Base-by-base conservation (phyloP, 2,797 vertebrate genomes). In the Syngnathus rostellatus region DNA sequence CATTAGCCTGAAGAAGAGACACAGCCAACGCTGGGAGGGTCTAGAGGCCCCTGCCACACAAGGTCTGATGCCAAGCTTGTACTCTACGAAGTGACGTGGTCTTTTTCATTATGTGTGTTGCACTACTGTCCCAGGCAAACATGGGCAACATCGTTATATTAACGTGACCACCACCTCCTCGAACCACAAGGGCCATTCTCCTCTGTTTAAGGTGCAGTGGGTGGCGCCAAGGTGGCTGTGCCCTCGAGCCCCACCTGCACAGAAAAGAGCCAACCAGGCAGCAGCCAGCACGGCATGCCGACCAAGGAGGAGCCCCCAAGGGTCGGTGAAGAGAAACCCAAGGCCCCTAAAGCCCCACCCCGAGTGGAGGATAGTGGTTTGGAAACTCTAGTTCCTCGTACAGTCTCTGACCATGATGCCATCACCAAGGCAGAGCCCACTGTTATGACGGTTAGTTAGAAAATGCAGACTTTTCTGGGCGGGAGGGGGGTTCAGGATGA, bases 131-230 rank as follows among this genome's bases (percentile, higher is more conserved):
- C 25, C 7, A 17, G 14, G 21, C 8, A 64, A 39, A 25, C 2
- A 60, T 61, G 3, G 37, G 8, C 39, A 48, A 45, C 8, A 10
- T 21, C 21, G 38, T 62, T 60, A 31, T 31, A 4, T 31, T 31
- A 31, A 39, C 8, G 6, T 62, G 9, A 55, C 8, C 68, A 51
- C 71, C 65, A 50, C 58, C 66, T 37, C n/a, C 55, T 66, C 81
- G 89, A 77, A 98, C 92, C 94, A 92, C 93, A 95, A 92, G 91
- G 92, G 82, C 71, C 76, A 81, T 90, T 89, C 81, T 94, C 92
- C 93, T 92, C 88, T 97, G 92, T 97, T 98, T 93, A 99, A 99
- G 97, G 97, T 99, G 97, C 97, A 99, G 97, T 99, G 96, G 95
- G 97, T 91, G 97, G 97, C 83, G 97, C 97, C 83, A 99, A 99